phyloP scores from a whole-genome alignment of 2,888 invertebrate species.

The Calliscelio sp. region DNA sequence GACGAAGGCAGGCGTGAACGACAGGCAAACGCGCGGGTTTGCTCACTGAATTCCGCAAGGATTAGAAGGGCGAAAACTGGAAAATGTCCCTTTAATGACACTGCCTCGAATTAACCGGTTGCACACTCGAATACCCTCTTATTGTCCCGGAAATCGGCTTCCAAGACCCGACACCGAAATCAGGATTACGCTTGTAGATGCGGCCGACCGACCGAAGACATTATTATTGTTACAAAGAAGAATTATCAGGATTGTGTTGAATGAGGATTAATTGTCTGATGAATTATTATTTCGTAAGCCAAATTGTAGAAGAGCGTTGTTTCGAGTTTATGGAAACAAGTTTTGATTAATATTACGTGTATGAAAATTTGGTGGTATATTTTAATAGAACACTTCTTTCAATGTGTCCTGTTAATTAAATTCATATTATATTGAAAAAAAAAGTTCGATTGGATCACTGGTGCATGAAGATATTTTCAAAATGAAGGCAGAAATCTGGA shows the following conservation, averaged over 20 bases:
- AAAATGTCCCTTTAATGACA: conserved; percentile 86
- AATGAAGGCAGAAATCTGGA: too few species aligned
- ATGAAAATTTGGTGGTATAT: too few species aligned
- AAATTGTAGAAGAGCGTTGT: too few species aligned
- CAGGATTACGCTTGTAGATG: conserved; percentile 68
- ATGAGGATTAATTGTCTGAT: conserved; percentile 36
- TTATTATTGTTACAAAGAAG: conserved; percentile 56
- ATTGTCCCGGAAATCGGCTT: conserved; percentile 69
- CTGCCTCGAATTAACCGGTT: conserved; percentile 83
- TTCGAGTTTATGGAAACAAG: too few species aligned
- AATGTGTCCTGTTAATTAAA: too few species aligned
- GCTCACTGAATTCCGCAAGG: conserved; percentile 85
- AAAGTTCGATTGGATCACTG: too few species aligned
- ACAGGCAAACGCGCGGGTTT: conserved; percentile 80
- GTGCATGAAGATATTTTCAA: too few species aligned
- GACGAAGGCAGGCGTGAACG: conserved; percentile 83
- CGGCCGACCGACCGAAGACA: conserved; percentile 45
- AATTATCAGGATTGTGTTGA: conserved; percentile 45
- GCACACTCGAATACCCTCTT: conserved; percentile 69
- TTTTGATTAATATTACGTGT: too few species aligned
- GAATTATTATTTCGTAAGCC: conserved; percentile 20
- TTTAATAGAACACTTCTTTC: too few species aligned
- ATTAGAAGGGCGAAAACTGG: conserved; percentile 85
- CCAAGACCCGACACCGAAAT: conserved; percentile 59
- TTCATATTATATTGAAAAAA: too few species aligned